These are phyloP conservation scores for Vipera ursinii DNA, from an alignment of 2,797 vertebrate species.

Conservation along the genomic window DNA sequence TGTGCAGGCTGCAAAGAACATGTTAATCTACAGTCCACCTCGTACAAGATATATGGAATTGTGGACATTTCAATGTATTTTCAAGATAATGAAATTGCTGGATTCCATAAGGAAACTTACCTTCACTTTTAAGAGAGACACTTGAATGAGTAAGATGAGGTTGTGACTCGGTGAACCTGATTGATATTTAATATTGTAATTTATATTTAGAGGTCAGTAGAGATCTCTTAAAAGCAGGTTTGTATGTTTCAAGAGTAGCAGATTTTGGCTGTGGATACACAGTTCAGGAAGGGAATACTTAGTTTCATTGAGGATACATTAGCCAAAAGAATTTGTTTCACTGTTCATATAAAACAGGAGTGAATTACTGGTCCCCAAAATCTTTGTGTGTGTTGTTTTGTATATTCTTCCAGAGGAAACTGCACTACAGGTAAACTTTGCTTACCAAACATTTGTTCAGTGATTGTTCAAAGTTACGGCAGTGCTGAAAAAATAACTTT, in stretches of 20 bases:
- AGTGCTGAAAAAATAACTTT: not conserved
- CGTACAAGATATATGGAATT: too few species aligned
- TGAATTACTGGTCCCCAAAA: not conserved
- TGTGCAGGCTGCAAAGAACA: too few species aligned
- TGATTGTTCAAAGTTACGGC: not conserved
- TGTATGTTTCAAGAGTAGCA: not conserved
- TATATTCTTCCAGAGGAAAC: not conserved
- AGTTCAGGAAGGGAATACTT: not conserved
- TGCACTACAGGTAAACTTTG: not conserved
- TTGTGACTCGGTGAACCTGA: not conserved
- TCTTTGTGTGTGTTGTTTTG: not conserved
- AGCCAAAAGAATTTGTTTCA: not conserved
- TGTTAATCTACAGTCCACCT: too few species aligned
- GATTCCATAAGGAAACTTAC: not conserved
- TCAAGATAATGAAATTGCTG: too few species aligned
- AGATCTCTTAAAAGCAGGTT: not conserved
- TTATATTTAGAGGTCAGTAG: not conserved
- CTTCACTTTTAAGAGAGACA: not conserved
- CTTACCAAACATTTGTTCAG: too few species aligned
- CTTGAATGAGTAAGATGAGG: not conserved
- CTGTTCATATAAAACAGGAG: not conserved
- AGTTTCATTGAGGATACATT: not conserved
- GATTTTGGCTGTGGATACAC: not conserved
- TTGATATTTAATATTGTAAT: not conserved
- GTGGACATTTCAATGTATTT: too few species aligned